These are phyloP conservation scores for Pycnomerus fuliginosus DNA, from an alignment of 2,888 invertebrate species.

Conservation along the genomic window DNA sequence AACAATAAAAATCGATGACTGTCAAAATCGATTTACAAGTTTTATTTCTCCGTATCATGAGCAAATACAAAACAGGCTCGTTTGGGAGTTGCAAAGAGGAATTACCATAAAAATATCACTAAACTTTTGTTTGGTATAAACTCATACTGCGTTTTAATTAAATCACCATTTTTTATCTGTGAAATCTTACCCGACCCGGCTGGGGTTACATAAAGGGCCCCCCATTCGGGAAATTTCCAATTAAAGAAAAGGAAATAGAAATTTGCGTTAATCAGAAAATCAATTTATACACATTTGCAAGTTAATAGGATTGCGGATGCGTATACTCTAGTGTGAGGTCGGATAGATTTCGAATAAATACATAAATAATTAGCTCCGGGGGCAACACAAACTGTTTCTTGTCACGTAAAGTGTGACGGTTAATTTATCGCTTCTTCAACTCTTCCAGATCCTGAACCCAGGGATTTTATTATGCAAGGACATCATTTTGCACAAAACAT, in stretches of 20 bases:
- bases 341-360: conserved; percentile 14
- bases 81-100: conserved; percentile 8
- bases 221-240: conserved; percentile 21
- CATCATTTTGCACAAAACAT: too few species aligned
- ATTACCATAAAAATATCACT: conserved; percentile 4
- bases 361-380: too few species aligned
- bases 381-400: too few species aligned
- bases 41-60: conserved; percentile 17
- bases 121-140: too few species aligned
- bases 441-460: too few species aligned
- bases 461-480: too few species aligned
- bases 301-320: conserved; percentile 14
- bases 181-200: too few species aligned
- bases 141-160: too few species aligned
- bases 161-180: too few species aligned
- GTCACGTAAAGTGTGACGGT: too few species aligned
- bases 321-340: conserved; percentile 10
- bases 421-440: too few species aligned
- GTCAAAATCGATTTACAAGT: conserved; percentile 42
- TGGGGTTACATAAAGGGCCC: too few species aligned
- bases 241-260: conserved; percentile 22
- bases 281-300: conserved; percentile 23
- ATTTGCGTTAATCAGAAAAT: conserved; percentile 21
- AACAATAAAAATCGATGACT: conserved; percentile 47
- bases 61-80: conserved; percentile 5